Percentiles rank a stretch among this genome's conserved stretches.
Conservation (phyloP, 2,888 invertebrate genomes). For the Melinaea menophilus region DNA sequence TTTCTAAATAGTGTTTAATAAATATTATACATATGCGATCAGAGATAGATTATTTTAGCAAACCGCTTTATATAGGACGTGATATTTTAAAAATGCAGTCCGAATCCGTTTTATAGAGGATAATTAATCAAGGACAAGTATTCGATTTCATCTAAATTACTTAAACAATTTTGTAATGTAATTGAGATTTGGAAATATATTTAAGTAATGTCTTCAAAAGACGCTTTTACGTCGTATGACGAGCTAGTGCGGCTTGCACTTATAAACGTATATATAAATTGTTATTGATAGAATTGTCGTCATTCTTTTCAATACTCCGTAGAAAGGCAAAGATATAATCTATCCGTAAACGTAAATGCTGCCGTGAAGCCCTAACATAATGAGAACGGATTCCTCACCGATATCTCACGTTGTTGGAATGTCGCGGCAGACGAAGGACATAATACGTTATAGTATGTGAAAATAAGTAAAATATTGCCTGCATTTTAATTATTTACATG, state of each 20-base stretch:
- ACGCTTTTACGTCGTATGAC: slow-evolving; percentile 49
- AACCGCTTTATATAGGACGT: slow-evolving; percentile 62
- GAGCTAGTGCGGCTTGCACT: slow-evolving; percentile 51
- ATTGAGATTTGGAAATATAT: slow-evolving; percentile 42
- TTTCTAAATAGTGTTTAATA: slow-evolving; percentile 51
- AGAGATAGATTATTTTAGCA: slow-evolving; percentile 54
- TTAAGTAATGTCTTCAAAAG: slow-evolving; percentile 63
- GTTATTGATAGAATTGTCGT: slow-evolving; percentile 54
- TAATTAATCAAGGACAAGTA: slow-evolving; percentile 24
- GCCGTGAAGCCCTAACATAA: slow-evolving; percentile 14
- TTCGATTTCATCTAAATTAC: slow-evolving; percentile 30
- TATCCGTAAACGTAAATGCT: slow-evolving; percentile 7
- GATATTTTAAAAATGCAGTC: slow-evolving; percentile 35
- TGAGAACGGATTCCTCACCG: slow-evolving; percentile 40
- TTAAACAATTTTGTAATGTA: slow-evolving; percentile 27
- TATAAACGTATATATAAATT: slow-evolving; percentile 37
- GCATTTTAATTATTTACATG: slow-evolving; percentile 42
- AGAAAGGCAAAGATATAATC: slow-evolving; percentile 60
- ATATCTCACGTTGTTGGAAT: slow-evolving; percentile 38
- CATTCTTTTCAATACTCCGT: slow-evolving; percentile 46
- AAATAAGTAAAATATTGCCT: slow-evolving; percentile 39
- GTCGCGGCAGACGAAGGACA: slow-evolving; percentile 5
- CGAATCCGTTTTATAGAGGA: slow-evolving; percentile 44
- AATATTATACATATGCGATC: slow-evolving; percentile 50
- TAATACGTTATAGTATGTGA: slow-evolving; percentile 23